These are phyloP conservation scores for Intellagama lesueurii DNA, from an alignment of 2,797 vertebrate genomes.

Conservation along the genomic window DNA sequence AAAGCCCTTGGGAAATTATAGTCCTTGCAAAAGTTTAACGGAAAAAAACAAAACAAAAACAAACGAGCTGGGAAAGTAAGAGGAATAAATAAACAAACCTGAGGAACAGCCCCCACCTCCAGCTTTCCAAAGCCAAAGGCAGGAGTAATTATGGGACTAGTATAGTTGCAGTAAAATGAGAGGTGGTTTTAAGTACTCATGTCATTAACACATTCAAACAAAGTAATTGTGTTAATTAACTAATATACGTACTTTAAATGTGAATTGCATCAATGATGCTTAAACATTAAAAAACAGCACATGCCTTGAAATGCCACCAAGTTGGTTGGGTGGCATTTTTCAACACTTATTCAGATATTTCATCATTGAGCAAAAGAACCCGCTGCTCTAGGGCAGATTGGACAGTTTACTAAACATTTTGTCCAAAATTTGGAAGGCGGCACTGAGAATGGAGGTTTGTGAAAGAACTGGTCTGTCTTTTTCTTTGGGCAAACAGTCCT, in stretches of 20 bases:
- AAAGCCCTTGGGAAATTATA: background rate
- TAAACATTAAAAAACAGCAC: slow-evolving; percentile 44
- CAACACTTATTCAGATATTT: slow-evolving; percentile 30
- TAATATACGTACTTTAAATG: slow-evolving; percentile 30
- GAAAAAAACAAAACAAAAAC: background rate
- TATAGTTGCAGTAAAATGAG: slow-evolving; percentile 50
- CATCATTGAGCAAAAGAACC: slow-evolving; percentile 25
- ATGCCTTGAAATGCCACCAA: slow-evolving; percentile 29
- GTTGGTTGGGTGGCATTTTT: slow-evolving; percentile 46
- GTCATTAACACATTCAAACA: slow-evolving; percentile 62
- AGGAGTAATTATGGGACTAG: slow-evolving; percentile 45
- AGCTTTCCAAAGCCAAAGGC: slow-evolving; percentile 22
- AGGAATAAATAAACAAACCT: background rate
- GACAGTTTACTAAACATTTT: slow-evolving; percentile 29
- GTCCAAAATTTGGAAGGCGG: slow-evolving; percentile 17
- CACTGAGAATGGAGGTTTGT: background rate
- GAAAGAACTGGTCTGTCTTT: slow-evolving; percentile 7
- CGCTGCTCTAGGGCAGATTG: slow-evolving; percentile 22
- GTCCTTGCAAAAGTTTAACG: background rate
- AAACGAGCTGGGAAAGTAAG: slow-evolving; percentile 10
- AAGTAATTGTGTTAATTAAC: slow-evolving; percentile 54
- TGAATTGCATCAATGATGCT: slow-evolving; percentile 59
- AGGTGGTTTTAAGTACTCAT: slow-evolving; percentile 36
- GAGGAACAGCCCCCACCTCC: slow-evolving; percentile 15
- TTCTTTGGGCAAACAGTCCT: background rate